Evolutionary conservation across 2,797 vertebrate species (phyloP).

Genomic region (Scomberomorus guttatus): DNA sequence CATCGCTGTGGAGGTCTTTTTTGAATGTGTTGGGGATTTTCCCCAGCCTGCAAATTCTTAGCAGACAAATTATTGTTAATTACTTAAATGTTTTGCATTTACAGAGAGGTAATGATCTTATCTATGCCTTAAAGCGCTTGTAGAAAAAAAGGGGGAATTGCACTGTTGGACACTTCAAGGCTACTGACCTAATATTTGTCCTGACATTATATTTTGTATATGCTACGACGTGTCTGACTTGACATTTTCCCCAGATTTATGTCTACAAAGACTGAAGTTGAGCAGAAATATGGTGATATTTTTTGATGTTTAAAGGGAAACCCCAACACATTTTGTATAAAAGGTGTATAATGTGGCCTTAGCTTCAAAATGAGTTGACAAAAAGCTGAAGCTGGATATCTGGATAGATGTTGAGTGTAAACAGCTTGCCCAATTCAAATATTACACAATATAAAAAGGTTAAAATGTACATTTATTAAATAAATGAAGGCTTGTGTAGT

Average conservation of each 20-base stretch:
- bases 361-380: constrained; percentile 47
- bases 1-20: constrained; percentile 31
- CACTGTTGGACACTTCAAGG: constrained; percentile 18
- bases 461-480: constrained; percentile 64
- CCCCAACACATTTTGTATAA: constrained; percentile 22
- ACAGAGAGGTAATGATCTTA: neutral
- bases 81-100: constrained; percentile 30
- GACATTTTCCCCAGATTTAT: neutral
- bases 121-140: constrained; percentile 61
- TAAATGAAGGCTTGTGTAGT: constrained; percentile 65
- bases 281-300: constrained; percentile 36
- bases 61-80: neutral
- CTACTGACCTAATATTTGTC: constrained; percentile 10
- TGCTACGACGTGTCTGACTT: constrained; percentile 1
- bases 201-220: constrained; percentile 50
- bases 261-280: neutral
- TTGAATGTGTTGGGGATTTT: constrained; percentile 36
- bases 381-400: constrained; percentile 16
- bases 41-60: neutral
- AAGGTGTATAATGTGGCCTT: constrained; percentile 72
- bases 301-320: constrained; percentile 66
- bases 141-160: neutral
- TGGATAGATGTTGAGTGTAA: constrained; percentile 19
- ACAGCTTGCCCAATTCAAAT: constrained; percentile 37
- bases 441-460: constrained; percentile 35